Evolutionary conservation across 2,888 invertebrate species (phyloP).

Genomic region (Lomographa bimaculata): DNA sequence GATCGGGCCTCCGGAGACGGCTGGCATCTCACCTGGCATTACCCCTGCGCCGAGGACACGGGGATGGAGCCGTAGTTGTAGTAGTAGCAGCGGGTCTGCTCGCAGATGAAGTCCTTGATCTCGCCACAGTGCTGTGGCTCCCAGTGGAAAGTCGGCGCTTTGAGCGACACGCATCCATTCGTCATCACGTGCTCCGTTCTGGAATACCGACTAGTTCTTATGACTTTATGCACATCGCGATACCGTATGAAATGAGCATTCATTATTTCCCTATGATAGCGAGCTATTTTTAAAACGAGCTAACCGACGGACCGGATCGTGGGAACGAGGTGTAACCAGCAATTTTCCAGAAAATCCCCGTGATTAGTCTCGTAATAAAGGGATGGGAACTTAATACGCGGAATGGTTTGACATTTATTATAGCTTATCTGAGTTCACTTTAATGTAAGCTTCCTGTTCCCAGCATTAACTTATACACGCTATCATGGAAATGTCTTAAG

Average conservation of each 20-base stretch:
- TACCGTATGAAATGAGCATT: conserved; percentile 40
- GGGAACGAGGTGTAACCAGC: conserved; percentile 41
- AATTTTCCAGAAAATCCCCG: conserved; percentile 41
- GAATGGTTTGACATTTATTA: conserved; percentile 21
- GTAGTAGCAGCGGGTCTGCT: conserved; percentile 95
- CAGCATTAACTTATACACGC: conserved; percentile 4
- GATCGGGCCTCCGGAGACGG: conserved; percentile 81
- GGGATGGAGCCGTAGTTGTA: conserved; percentile 96
- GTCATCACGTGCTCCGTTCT: conserved; percentile 83
- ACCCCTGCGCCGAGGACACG: conserved; percentile 95
- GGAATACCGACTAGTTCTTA: conserved; percentile 74
- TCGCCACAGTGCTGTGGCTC: conserved; percentile 92
- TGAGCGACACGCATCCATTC: conserved; percentile 90
- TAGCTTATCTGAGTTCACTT: conserved; percentile 10
- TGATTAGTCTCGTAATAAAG: conserved; percentile 24
- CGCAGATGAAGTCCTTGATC: conserved; percentile 94
- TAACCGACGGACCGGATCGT: conserved; percentile 42
- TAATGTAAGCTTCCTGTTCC: conserved; percentile 19
- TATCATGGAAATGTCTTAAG: background rate
- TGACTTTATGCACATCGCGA: conserved; percentile 48
- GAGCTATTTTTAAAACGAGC: conserved; percentile 41
- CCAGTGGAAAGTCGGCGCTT: conserved; percentile 91
- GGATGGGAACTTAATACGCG: conserved; percentile 16
- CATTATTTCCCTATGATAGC: conserved; percentile 39
- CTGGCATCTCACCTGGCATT: conserved; percentile 91